Percentiles rank a stretch among this genome's conserved stretches.
phyloP scores from a whole-genome alignment of 1,140 invertebrate genomes.

The Platyura marginata region DNA sequence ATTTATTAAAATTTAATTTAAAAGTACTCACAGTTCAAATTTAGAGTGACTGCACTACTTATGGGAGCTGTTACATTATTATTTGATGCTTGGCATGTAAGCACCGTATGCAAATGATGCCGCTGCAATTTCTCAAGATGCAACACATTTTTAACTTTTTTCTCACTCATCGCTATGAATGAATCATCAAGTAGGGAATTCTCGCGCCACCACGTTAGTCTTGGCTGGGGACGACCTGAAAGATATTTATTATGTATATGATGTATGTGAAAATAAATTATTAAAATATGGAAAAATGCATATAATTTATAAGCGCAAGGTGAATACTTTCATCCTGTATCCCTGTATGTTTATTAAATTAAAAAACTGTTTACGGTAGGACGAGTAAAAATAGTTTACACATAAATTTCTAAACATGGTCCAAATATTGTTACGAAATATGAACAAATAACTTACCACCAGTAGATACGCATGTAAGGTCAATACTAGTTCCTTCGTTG shows the following conservation, averaged over 20 bases:
- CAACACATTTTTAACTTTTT: constrained; percentile 45
- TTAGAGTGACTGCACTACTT: constrained; percentile 49
- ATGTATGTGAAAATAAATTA: no score
- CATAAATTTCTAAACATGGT: no score
- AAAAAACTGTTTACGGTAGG: no score
- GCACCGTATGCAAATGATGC: constrained; percentile 42
- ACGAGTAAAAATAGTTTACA: no score
- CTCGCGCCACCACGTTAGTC: constrained; percentile 71
- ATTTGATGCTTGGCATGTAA: constrained; percentile 58
- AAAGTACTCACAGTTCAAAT: constrained; percentile 67
- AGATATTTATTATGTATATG: no score
- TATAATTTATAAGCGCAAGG: no score
- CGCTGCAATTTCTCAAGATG: constrained; percentile 42
- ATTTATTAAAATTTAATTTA: no score
- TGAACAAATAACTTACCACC: constrained; percentile 28
- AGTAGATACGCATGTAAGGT: constrained; percentile 45
- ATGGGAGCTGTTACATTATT: constrained; percentile 57
- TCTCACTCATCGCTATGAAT: constrained; percentile 36
- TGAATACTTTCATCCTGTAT: no score
- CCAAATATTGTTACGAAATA: neutral
- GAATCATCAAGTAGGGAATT: constrained; percentile 55
- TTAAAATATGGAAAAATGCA: no score
- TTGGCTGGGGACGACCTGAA: constrained; percentile 54
- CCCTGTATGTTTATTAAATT: no score
- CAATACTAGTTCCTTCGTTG: constrained; percentile 42